Conservation (phyloP, 2,113 vertebrate genomes). For the Notarius quadriscutis region DNA sequence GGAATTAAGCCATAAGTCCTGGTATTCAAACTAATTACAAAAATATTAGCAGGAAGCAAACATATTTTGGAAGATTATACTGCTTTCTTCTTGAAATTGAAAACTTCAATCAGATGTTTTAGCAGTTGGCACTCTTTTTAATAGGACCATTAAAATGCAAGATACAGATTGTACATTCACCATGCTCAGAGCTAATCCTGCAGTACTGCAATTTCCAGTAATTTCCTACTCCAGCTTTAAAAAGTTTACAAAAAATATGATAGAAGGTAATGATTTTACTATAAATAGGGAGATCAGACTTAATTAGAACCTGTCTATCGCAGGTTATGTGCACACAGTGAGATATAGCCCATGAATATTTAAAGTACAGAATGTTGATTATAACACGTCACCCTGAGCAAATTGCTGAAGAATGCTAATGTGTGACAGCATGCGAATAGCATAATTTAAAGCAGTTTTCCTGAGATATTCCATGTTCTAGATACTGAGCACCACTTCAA, state of each 20-base stretch:
- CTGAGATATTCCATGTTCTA: conserved; percentile 12
- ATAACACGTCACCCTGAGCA: neutral
- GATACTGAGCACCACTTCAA: neutral
- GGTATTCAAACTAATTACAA: neutral
- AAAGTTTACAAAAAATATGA: neutral
- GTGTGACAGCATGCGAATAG: conserved; percentile 14
- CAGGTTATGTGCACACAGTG: conserved; percentile 30
- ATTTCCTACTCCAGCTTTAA: neutral
- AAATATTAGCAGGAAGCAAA: conserved; percentile 8
- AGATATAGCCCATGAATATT: conserved; percentile 29
- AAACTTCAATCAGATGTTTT: neutral
- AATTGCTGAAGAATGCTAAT: conserved; percentile 13
- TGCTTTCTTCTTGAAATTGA: conserved; percentile 1
- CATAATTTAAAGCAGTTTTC: conserved; percentile 30
- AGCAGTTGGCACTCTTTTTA: neutral
- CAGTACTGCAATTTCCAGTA: neutral
- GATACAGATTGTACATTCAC: neutral
- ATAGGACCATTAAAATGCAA: neutral
- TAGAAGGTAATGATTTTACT: neutral
- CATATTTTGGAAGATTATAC: conserved; percentile 1
- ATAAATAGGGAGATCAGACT: neutral
- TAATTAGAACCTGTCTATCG: neutral
- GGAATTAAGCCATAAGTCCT: neutral
- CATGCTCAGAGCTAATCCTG: neutral
- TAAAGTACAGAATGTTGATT: neutral